Evolutionary conservation across 2,113 vertebrate species (phyloP).

Genomic region (Corvus cornix): DNA sequence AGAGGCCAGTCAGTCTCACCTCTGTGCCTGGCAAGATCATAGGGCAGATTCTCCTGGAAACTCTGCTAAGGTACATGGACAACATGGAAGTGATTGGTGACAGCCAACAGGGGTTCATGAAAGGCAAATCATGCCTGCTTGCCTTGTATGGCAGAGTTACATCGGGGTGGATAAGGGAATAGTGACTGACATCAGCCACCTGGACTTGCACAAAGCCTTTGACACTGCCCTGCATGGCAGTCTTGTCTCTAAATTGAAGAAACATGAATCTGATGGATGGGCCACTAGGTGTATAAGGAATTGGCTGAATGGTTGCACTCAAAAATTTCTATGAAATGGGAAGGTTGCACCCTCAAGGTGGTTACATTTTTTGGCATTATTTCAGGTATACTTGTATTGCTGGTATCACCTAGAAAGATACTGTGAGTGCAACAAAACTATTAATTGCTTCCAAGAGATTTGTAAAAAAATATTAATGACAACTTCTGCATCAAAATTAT

Average conservation of each 20-base stretch:
- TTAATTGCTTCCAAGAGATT: not conserved
- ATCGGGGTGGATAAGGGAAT: too few species aligned
- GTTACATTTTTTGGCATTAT: not conserved
- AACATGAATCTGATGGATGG: not conserved
- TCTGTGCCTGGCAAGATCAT: not conserved
- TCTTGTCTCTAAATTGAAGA: not conserved
- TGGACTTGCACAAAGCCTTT: not conserved
- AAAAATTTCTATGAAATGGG: not conserved
- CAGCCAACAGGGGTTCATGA: too few species aligned
- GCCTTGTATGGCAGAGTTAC: not conserved
- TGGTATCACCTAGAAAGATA: not conserved
- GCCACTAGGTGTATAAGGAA: not conserved
- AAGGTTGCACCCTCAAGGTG: not conserved
- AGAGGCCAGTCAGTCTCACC: not conserved
- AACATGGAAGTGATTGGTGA: too few species aligned
- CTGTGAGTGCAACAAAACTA: not conserved
- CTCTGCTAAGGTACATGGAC: not conserved
- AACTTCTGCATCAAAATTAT: not conserved
- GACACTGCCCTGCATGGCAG: not conserved
- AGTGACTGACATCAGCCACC: not conserved
- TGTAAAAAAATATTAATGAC: not conserved
- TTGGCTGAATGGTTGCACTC: not conserved
- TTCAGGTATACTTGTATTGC: not conserved
- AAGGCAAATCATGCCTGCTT: not conserved
- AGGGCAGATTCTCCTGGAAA: not conserved